Conservation (phyloP, 2,797 vertebrate genomes). For the Muscicapa striata region DNA sequence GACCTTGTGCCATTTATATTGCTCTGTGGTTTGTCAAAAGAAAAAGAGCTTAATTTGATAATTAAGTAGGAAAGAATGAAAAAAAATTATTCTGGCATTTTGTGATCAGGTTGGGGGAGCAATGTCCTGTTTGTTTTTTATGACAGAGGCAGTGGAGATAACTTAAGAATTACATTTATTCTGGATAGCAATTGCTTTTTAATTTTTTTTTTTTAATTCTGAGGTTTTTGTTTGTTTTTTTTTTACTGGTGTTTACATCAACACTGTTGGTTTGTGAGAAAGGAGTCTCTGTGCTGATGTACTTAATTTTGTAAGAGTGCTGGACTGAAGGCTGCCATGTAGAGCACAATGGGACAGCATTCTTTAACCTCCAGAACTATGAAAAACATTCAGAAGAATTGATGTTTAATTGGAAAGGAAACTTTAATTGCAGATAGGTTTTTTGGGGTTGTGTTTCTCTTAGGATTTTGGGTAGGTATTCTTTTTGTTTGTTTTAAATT, state of each 20-base stretch:
- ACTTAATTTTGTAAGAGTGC: not conserved
- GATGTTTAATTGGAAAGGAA: not conserved
- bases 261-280: not conserved
- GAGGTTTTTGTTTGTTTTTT: not conserved
- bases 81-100: not conserved
- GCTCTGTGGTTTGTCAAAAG: not conserved
- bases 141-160: not conserved
- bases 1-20: not conserved
- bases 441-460: not conserved
- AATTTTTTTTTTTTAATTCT: not conserved
- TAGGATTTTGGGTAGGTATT: not conserved
- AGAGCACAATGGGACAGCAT: not conserved
- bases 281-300: not conserved
- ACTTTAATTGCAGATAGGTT: not conserved
- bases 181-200: not conserved
- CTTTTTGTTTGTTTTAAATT: not conserved
- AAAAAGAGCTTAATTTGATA: not conserved
- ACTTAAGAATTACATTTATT: not conserved
- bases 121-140: not conserved
- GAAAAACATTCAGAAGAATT: not conserved
- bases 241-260: not conserved
- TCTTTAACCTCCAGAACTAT: not conserved
- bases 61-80: not conserved
- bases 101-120: not conserved
- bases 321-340: not conserved